These are phyloP conservation scores for Gryllus bimaculatus DNA, from an alignment of 1,140 invertebrate genomes.

Conservation along the genomic window DNA sequence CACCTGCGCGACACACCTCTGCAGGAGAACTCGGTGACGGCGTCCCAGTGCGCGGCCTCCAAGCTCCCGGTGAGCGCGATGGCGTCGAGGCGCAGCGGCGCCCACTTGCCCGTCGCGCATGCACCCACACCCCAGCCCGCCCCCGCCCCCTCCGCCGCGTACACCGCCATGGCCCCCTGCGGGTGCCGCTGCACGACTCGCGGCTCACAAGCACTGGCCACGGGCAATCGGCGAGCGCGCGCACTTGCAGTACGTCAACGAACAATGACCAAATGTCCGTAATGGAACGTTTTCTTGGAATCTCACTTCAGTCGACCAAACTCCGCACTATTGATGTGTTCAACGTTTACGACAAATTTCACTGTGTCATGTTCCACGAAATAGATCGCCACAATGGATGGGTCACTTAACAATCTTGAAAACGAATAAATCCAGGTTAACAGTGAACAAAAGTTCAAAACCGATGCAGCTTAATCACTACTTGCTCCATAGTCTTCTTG, in stretches of 20 bases:
- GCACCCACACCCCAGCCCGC: conserved; percentile 44
- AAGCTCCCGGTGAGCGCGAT: conserved; percentile 50
- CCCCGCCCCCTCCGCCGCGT: not conserved
- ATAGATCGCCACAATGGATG: no score
- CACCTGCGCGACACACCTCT: conserved; percentile 46
- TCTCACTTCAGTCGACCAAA: no score
- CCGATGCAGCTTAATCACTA: no score
- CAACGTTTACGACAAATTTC: no score
- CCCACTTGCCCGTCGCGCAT: conserved; percentile 50
- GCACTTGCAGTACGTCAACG: not conserved
- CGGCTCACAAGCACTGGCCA: not conserved
- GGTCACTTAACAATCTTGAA: no score
- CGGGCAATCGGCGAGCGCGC: not conserved
- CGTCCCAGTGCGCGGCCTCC: conserved; percentile 48
- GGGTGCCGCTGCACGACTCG: not conserved
- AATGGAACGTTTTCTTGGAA: no score
- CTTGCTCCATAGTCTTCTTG: no score
- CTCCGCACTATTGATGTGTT: no score
- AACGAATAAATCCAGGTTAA: no score
- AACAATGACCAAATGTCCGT: no score
- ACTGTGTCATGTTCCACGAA: no score
- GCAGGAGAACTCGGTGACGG: conserved; percentile 49
- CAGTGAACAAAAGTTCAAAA: no score
- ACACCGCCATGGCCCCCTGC: not conserved
- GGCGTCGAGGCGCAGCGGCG: conserved; percentile 49